Evolutionary conservation across 1,140 invertebrate genomes (phyloP), one percentile per base, ranked within the genome.

Genomic region (Lordiphosa stackelbergi): DNA sequence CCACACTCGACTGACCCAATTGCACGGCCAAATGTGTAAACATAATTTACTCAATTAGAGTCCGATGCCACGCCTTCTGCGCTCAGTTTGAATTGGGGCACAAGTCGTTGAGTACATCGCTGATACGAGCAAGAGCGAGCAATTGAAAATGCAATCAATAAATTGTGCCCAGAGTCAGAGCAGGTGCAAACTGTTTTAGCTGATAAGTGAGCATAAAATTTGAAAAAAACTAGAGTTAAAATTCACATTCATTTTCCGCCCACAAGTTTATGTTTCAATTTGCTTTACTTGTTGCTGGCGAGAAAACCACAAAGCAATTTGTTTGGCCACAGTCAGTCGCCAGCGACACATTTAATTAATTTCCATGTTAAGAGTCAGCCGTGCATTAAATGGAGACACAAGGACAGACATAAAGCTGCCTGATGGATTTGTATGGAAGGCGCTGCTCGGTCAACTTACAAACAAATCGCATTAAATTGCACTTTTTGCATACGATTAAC

Each of bases 21-120:
- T 81, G 75, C 77, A 64, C 56, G 56, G 58, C 59, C 73, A 63
- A 81, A 81, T 83, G 77, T 83, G 77, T 81, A 81, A 83, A 81
- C 77, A 81, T 75, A 71, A 81, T 81, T 83, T 72, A 81, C 62
- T 81, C 77, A 81, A 81, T 81, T 81, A 81, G 63, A 81, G 66
- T 49, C 41, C 57, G 42, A 12, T 70, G 68, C 48, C 61, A 58
- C 61, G 48, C 48, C 48, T 22, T 6, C 28, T 38, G 53, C 53
- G 35, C n/a, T n/a, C n/a, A n/a, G 16, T 38, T 36, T 34, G 57
- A 79, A 79, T 60, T 75, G 71, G 77, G 75, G 43, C 74, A 78
- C 57, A 42, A 54, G 61, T 43, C 58, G 2, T 37, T 38, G 55
- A 64, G 63, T 74, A 48, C 54, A 73, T 66, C 73, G 48, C 53